These are phyloP conservation scores for Halcyon malimbica DNA, from an alignment of 2,113 vertebrate species.

Conservation along the genomic window DNA sequence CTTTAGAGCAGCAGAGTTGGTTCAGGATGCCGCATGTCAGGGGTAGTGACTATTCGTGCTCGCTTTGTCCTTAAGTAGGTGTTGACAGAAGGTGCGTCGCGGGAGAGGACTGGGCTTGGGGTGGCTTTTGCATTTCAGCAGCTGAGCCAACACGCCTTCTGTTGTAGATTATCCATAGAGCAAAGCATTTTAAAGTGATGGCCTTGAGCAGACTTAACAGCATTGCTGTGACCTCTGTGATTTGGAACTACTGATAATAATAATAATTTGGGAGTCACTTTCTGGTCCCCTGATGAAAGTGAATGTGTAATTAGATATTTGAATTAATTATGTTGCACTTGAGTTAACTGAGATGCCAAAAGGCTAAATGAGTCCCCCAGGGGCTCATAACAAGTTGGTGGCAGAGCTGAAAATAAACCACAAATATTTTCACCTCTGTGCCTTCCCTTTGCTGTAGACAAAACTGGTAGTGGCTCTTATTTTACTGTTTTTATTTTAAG, in stretches of 20 bases:
- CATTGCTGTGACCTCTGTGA: not conserved
- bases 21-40: not conserved
- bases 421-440: not conserved
- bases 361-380: not conserved
- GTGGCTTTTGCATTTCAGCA: not conserved
- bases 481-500: not conserved
- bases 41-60: not conserved
- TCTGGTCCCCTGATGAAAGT: not conserved
- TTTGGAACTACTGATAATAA: not conserved
- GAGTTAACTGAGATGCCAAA: slow-evolving; percentile 9
- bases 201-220: not conserved
- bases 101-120: not conserved
- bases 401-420: not conserved
- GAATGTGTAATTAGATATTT: not conserved
- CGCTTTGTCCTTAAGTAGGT: not conserved
- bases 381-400: not conserved
- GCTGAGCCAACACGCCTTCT: not conserved
- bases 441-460: not conserved
- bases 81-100: not conserved
- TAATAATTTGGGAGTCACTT: not conserved
- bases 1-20: rapidly evolving
- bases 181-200: not conserved
- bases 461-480: not conserved
- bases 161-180: not conserved
- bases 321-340: slow-evolving; percentile 1